Evolutionary conservation across 2,888 invertebrate species (phyloP), one percentile per base, ranked within the genome.

Genomic region (Taphrorychus bicolor): DNA sequence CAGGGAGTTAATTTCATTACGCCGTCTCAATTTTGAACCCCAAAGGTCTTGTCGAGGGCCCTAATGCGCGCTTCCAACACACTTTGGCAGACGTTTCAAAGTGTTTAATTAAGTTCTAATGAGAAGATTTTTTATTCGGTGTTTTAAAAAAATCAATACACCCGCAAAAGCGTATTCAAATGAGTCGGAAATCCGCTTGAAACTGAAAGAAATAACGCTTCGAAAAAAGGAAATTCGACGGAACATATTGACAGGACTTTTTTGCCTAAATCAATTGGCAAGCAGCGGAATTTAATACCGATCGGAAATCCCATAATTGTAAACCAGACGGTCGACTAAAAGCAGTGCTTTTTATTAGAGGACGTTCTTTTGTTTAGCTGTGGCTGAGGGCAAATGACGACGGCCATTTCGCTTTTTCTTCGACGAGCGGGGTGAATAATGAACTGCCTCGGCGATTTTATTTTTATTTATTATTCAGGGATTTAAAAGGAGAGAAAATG

Each of bases 201-300:
- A 32, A 32, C 3, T 4, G 22, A 52, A 52, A 52, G 21, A 52
- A 52, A 52, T 18, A 9, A 23, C 52, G 22, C n/a, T 21, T 52
- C 52, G 9, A 19, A 23, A n/a, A 58, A 58, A 16, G 62, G 45
- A 53, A 61, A 42, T 23, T 18, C 9, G 22, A 23, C 24, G 57
- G 61, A 53, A 61, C 56, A 67, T 58, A 62, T 59, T 68, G 63
- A 51, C 60, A 32, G 64, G 24, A 19, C 58, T 63, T 78, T 78
- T 79, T 80, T 79, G 80, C 79, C 78, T 79, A 77, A 80, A 79
- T 79, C 78, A 79, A 79, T 80, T 78, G 66, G 66, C 76, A 73
- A 74, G 76, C 78, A 78, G 70, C 72, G 80, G 79, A 80, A 80
- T 80, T 80, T 80, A 80, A 80, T 79, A 80, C 78, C 79, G 72